phyloP scores from a whole-genome alignment of 2,113 vertebrate genomes.

The Eolophus roseicapilla region DNA sequence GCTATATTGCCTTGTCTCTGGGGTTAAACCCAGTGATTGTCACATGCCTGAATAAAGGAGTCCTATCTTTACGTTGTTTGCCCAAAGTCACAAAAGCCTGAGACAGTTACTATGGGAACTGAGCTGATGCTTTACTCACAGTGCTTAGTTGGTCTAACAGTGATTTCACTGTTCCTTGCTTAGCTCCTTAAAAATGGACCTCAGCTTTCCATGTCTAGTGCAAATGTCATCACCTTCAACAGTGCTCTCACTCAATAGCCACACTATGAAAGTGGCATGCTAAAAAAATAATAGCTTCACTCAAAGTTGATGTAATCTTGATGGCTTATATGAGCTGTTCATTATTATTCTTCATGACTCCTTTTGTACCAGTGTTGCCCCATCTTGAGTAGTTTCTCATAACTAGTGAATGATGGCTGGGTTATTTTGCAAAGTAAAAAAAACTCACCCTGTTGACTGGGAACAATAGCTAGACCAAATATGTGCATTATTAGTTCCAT shows the following conservation, averaged over 20 bases:
- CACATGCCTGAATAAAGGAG: not conserved
- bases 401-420: not conserved
- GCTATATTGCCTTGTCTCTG: not conserved
- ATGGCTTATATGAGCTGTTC: not conserved
- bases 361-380: not conserved
- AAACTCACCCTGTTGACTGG: accelerated
- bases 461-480: not conserved
- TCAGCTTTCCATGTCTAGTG: not conserved
- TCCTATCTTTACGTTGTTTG: not conserved
- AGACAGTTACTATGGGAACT: not conserved
- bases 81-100: not conserved
- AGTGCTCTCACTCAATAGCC: accelerated
- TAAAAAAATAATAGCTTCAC: not conserved
- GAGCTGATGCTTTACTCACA: not conserved
- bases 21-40: not conserved
- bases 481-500: not conserved
- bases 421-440: not conserved
- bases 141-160: not conserved
- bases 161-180: not conserved
- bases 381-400: not conserved
- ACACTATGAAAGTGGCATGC: not conserved
- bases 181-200: not conserved
- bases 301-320: not conserved
- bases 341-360: not conserved
- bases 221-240: not conserved